Base-by-base conservation (phyloP, 1,140 invertebrate genomes). In the Zaprionus capensis region DNA sequence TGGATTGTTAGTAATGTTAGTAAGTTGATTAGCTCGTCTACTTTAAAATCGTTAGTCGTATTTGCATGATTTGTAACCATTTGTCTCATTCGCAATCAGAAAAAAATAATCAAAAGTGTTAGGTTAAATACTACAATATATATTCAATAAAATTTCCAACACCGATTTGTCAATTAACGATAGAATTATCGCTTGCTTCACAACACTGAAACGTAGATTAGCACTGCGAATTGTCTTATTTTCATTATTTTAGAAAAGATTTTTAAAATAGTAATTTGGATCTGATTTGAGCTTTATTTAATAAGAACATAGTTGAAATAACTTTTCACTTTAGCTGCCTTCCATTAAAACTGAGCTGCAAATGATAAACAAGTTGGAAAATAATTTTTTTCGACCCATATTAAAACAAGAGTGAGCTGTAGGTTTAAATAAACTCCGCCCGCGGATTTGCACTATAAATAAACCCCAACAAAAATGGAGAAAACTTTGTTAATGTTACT, bases 31-130 rank as follows among this genome's bases (percentile, higher is more conserved):
- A 75, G 59, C 68, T 69, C 59, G 57, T 78, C 71, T 82, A 82
- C 67, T 7, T 72, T 86, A 87, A 87, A 87, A 86, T 86, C 80
- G 76, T 77, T 80, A 55, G 59, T 72, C 36, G 63, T 72, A 72
- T 79, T 79, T 68, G 22, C 71, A 79, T 76, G 77, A 77, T 73
- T 79, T 79, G 69, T 44, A 77, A 79, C 71, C 81, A 82, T 83
- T 75, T 75, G 17, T 77, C 9, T 20, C 46, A 3, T 14, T 51
- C 12, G n/a, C 17, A 7, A 41, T 41, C 17, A n/a, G 41, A 46
- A 46, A 44, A 44, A 44, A 46, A 46, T 11, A 46, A 46, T 46
- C n/a, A 46, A 46, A 24, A 24, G 11, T 51, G 4, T 24, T 24
- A 41, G 67, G 68, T 20, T 67, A 71, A 59, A 71, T 55, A 36